Conservation (phyloP, 1,140 invertebrate species). For the Solenopsis fugax region DNA sequence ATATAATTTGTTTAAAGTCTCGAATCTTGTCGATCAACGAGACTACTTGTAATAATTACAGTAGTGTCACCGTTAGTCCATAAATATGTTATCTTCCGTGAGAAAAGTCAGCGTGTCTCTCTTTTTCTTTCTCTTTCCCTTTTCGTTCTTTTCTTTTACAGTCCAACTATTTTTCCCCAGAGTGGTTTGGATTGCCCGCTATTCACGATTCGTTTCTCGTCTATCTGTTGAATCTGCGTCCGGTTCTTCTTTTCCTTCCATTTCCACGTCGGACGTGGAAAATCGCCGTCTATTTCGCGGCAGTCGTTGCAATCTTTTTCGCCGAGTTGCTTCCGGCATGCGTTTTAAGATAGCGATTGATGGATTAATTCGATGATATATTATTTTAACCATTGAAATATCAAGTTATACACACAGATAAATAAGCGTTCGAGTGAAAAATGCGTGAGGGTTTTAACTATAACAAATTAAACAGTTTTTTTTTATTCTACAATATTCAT, state of each 20-base stretch:
- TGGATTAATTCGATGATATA: slow-evolving; percentile 33
- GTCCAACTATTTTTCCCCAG: slow-evolving; percentile 49
- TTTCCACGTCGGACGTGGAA: slow-evolving; percentile 57
- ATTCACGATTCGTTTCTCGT: slow-evolving; percentile 59
- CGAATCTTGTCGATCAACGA: background rate
- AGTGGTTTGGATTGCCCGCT: slow-evolving; percentile 63
- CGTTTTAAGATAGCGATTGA: slow-evolving; percentile 37
- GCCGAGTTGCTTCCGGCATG: slow-evolving; percentile 22
- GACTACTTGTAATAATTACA: slow-evolving; percentile 14
- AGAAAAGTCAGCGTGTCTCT: slow-evolving; percentile 64
- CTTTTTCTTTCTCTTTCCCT: slow-evolving; percentile 1
- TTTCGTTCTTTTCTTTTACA: slow-evolving; percentile 32
- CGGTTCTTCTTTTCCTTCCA: slow-evolving; percentile 58
- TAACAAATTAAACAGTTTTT: background rate
- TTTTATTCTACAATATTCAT: background rate
- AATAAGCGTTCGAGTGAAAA: background rate
- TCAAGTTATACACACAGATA: background rate
- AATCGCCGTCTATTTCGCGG: slow-evolving; percentile 55
- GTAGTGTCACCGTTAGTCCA: background rate
- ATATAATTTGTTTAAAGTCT: background rate
- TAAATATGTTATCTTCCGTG: slow-evolving; percentile 75
- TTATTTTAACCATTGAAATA: slow-evolving; percentile 6
- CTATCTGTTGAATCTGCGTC: slow-evolving; percentile 51
- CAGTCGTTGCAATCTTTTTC: slow-evolving; percentile 41
- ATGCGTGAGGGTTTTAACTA: background rate